phyloP scores from a whole-genome alignment of 2,888 invertebrate genomes.

The Abrostola triplasia region DNA sequence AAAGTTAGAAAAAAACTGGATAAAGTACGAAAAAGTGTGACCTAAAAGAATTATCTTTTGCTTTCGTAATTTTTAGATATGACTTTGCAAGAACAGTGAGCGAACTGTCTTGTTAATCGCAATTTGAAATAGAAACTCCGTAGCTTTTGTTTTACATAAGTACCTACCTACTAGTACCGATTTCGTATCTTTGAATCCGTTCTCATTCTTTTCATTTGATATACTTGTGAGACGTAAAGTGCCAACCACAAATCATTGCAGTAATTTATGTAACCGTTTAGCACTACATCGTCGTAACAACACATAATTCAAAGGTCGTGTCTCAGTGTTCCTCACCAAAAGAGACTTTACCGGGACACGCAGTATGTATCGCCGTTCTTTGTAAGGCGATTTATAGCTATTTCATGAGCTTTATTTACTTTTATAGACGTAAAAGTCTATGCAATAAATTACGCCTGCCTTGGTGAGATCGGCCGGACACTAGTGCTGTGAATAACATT shows the following conservation, averaged over 20 bases:
- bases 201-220: conserved; percentile 37
- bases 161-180: neutral
- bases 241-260: conserved; percentile 55
- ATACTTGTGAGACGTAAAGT: conserved; percentile 19
- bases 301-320: conserved; percentile 69
- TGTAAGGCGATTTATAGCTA: conserved; percentile 82
- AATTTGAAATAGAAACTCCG: neutral
- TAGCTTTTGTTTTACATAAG: neutral
- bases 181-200: conserved; percentile 10
- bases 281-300: conserved; percentile 60
- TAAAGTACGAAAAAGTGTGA: neutral
- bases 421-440: conserved; percentile 76
- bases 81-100: neutral
- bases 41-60: neutral
- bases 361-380: conserved; percentile 76
- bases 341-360: conserved; percentile 67
- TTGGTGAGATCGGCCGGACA: conserved; percentile 74
- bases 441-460: conserved; percentile 81
- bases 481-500: conserved; percentile 80
- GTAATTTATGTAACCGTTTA: conserved; percentile 66
- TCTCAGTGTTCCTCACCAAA: conserved; percentile 65
- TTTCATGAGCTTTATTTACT: conserved; percentile 87
- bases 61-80: neutral
- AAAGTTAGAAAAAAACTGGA: neutral
- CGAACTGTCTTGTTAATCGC: neutral